Conservation (phyloP, 2,888 invertebrate genomes). For the Pseudanteris insignis region DNA sequence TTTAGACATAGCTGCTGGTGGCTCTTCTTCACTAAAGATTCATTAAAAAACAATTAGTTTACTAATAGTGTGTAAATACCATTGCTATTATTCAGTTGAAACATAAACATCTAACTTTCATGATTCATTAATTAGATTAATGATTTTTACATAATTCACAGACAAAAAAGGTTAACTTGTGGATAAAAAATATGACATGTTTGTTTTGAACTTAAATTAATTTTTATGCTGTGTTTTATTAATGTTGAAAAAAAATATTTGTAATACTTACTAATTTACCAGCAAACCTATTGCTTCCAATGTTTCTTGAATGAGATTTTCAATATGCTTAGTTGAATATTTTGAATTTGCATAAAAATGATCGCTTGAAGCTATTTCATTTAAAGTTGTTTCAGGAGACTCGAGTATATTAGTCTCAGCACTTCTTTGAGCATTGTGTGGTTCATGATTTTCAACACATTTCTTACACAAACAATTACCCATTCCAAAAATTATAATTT, state of each 20-base stretch:
- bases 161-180: not conserved
- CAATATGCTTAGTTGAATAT: slow-evolving; percentile 69
- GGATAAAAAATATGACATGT: no score
- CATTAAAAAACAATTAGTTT: no score
- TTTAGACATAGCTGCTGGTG: slow-evolving; percentile 83
- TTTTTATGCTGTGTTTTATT: no score
- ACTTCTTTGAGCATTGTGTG: slow-evolving; percentile 60
- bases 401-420: slow-evolving; percentile 53
- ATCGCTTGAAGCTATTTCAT: slow-evolving; percentile 51
- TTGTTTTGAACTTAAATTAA: no score
- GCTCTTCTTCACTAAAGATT: slow-evolving; percentile 80
- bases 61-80: no score
- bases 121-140: not conserved
- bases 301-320: slow-evolving; percentile 82
- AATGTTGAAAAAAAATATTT: no score
- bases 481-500: slow-evolving; percentile 68
- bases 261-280: slow-evolving; percentile 84
- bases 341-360: slow-evolving; percentile 54
- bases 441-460: slow-evolving; percentile 68
- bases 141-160: not conserved
- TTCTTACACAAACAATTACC: slow-evolving; percentile 82
- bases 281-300: slow-evolving; percentile 81
- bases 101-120: not conserved
- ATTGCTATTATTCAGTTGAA: no score
- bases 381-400: slow-evolving; percentile 57